Base-by-base conservation (phyloP, 2,888 invertebrate species). In the Caradrina clavipalpis region DNA sequence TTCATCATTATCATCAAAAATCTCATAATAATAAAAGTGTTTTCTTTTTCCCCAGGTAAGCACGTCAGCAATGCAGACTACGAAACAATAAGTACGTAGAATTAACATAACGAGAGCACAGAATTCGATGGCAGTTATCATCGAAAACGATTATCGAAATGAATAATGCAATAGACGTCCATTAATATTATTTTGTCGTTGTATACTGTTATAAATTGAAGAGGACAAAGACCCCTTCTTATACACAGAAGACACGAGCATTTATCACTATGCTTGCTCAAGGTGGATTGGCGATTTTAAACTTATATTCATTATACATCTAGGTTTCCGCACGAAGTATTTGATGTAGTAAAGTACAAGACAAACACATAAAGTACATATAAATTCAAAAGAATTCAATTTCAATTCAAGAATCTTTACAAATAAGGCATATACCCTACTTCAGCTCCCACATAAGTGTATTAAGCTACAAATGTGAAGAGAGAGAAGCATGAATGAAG, bases 21-120 rank as follows among this genome's bases (percentile, higher is more conserved):
- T 31, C n/a, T 1, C 5, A n/a, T 2, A 51, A 35, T 77, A 76
- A 65, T 80, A 42, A 66, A 47, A 57, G 0, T 62, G 0, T 77
- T 68, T 77, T 60, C 57, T 78, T 54, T 66, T 64, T 71, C 73
- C 35, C 21, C 85, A 86, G 85, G 84, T 85, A 85, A 85, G 86
- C 70, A 65, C 49, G n/a, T 39, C 51, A 63, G 53, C 58, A 59
- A 68, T 72, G 45, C 60, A 59, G 54, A 50, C 53, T 21, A 45
- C 69, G 19, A 57, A 79, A 81, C 66, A 65, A 57, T 69, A 57
- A 62, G 82, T 83, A 84, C 58, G 81, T 84, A 78, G 26, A 66
- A 76, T 75, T 77, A 71, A 56, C 56, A 71, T 72, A 76, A 60
- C 56, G 51, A 73, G 57, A 57, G 59, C 51, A 58, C 55, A 55